These are phyloP conservation scores for Prionace glauca DNA, from an alignment of 2,797 vertebrate species.

Conservation along the genomic window DNA sequence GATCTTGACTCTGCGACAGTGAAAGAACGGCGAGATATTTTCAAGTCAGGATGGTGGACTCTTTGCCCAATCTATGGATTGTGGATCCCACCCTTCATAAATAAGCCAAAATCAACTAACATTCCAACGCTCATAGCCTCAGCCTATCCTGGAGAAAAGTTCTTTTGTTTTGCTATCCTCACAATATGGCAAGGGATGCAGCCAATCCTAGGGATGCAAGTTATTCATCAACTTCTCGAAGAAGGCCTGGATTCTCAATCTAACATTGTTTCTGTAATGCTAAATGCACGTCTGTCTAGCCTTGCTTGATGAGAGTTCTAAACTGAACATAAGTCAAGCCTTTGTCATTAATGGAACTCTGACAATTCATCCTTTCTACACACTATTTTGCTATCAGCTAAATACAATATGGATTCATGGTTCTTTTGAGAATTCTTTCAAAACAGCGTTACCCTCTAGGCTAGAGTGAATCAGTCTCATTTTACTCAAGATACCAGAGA, in stretches of 20 bases:
- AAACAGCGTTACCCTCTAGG: not conserved
- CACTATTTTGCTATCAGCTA: not conserved
- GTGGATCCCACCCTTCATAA: not conserved
- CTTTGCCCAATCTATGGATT: not conserved
- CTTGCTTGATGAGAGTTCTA: not conserved
- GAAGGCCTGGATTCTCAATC: not conserved
- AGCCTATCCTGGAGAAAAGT: not conserved
- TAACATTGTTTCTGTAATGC: not conserved
- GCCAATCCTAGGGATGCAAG: not conserved
- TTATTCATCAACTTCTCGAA: not conserved
- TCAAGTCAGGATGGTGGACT: not conserved
- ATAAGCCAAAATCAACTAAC: not conserved
- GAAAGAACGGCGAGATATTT: too few relatives aligned
- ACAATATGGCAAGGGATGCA: not conserved
- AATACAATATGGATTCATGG: not conserved
- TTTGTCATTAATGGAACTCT: not conserved
- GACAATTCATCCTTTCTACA: not conserved
- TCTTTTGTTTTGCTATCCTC: not conserved
- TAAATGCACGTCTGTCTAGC: not conserved
- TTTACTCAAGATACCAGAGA: not conserved
- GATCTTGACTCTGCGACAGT: too few relatives aligned
- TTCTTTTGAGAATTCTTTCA: not conserved
- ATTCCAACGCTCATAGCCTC: not conserved
- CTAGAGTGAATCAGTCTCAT: not conserved
- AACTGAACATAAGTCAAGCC: not conserved